Conservation (phyloP, 1,140 invertebrate species). For the Diabrotica virgifera region DNA sequence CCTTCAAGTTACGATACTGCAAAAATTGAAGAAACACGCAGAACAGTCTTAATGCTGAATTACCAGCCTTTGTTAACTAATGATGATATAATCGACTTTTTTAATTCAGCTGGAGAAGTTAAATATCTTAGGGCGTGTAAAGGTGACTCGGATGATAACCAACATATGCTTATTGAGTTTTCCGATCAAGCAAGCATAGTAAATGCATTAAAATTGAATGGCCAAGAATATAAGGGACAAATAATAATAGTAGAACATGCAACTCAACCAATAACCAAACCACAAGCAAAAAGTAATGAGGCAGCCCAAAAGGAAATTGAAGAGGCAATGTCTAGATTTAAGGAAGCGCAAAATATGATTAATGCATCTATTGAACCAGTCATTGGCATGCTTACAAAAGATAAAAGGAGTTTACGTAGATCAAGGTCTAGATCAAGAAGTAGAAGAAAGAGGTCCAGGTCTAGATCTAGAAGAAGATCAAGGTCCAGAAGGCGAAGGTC, state of each 20-base stretch:
- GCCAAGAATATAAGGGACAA: conserved; percentile 65
- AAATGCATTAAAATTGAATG: conserved; percentile 84
- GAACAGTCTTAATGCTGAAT: conserved; percentile 82
- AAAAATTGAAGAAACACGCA: conserved; percentile 94
- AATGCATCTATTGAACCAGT: conserved; percentile 90
- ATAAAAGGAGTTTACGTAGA: conserved; percentile 63
- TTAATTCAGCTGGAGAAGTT: conserved; percentile 83
- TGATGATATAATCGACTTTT: conserved; percentile 80
- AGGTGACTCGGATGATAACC: conserved; percentile 71
- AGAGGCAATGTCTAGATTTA: conserved; percentile 90
- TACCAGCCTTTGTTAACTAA: conserved; percentile 65
- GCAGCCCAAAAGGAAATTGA: conserved; percentile 93
- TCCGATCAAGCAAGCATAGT: conserved; percentile 87
- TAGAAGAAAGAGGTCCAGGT: conserved; percentile 53
- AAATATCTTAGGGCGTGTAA: conserved; percentile 94
- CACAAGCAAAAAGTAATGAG: conserved; percentile 91
- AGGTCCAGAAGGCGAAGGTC: conserved; percentile 57
- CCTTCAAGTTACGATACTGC: conserved; percentile 85
- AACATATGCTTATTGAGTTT: conserved; percentile 90
- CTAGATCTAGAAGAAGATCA: conserved; percentile 50
- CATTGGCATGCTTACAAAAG: conserved; percentile 79
- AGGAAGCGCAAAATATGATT: conserved; percentile 91
- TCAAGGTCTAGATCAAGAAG: conserved; percentile 57
- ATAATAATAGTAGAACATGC: conserved; percentile 78
- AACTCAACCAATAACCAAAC: conserved; percentile 86